Base-by-base conservation (phyloP, 2,797 vertebrate genomes). In the Spea hammondii region DNA sequence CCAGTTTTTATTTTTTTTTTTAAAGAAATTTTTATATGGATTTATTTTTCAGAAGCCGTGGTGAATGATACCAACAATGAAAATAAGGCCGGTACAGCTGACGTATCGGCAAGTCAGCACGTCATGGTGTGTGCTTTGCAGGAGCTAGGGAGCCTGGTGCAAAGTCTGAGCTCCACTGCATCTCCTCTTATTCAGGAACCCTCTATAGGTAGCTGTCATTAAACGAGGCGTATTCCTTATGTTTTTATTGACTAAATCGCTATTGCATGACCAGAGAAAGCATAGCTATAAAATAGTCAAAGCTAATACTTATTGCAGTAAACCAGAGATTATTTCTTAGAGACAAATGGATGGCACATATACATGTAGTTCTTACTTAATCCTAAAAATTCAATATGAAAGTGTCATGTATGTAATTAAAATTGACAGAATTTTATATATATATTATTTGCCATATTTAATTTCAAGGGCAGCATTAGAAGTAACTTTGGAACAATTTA, bases 51-150 rank as follows among this genome's bases (percentile, higher is more conserved):
- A 99, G 98, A 99, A 88, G 93, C 96, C 0, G 96, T 99, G 17
- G 94, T 98, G 88, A 99, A 96, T 73, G 97, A 99, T 83, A 90
- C 95, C 51, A 97, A 94, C 62, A 93, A 93, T 17, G 98, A 99
- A 87, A 98, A 96, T 86, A 98, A 97, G 83, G 92, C 94, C 0
- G 97, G 95, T 12, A 92, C 95, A 9, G 94, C 95, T 0, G 98
- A 99, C 67, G 94, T 99, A 5, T 96, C 97, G 14, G 96, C 98
- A 77, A 99, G 95, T 87, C 98, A 99, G 87, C 98, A 99, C 0
- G 95, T 98, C 44, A 99, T 99, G 97, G 98, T 99, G 82, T 99
- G 98, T 60, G 98, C 97, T 4, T 93, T 99, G 0, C 96, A 98
- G 83, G 97, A 99, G 74, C 92, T 99, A 14, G 97, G 98, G 64